Conservation (phyloP, 23 tunicate genomes). For the Trididemnum miniatum region DNA sequence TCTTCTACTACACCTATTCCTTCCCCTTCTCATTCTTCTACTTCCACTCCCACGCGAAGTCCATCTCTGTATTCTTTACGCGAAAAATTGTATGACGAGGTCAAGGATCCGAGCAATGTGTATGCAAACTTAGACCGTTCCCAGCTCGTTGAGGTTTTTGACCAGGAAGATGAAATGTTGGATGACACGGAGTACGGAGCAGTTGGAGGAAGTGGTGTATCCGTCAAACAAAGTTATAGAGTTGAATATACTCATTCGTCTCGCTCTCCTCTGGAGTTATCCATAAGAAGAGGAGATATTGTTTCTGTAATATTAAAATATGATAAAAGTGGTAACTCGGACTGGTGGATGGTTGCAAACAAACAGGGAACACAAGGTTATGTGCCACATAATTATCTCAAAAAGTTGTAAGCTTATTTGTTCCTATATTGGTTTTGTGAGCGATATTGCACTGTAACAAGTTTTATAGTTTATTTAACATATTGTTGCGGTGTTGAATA, state of each 20-base stretch:
- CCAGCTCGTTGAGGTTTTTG: no score
- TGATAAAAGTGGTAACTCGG: slow-evolving; percentile 32
- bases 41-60: background rate
- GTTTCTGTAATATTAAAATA: slow-evolving; percentile 7
- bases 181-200: slow-evolving; percentile 39
- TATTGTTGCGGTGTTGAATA: no score
- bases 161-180: slow-evolving; percentile 45
- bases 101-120: background rate
- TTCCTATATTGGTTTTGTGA: no score
- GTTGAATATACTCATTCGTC: slow-evolving; percentile 25
- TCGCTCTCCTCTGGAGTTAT: slow-evolving; percentile 22
- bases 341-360: slow-evolving; percentile 44
- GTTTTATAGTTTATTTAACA: no score
- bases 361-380: slow-evolving; percentile 28
- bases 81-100: background rate
- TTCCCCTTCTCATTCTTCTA: background rate
- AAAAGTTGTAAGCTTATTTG: no score
- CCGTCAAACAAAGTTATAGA: slow-evolving; percentile 19
- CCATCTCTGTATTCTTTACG: background rate
- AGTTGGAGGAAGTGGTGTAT: background rate
- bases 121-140: background rate
- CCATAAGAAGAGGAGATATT: slow-evolving; percentile 23
- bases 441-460: no score
- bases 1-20: no score
- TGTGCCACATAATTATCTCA: slow-evolving; percentile 41